Evolutionary conservation across 2,797 vertebrate genomes (phyloP).

Genomic region (Anabas testudineus): DNA sequence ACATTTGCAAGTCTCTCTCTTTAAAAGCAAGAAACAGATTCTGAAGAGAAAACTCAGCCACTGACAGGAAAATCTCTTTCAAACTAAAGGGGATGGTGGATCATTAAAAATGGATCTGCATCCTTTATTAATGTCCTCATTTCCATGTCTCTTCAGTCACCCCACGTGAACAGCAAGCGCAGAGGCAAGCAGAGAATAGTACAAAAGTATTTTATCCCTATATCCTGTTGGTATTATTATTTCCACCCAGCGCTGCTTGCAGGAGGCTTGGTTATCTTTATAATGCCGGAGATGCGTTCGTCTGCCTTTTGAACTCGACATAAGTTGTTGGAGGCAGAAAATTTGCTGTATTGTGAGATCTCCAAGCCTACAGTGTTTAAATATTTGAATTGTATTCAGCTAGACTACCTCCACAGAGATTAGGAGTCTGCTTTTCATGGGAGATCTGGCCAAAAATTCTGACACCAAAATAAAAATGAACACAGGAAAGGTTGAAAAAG

Average conservation of each 20-base stretch:
- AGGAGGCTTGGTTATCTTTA: slow-evolving; percentile 23
- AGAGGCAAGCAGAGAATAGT: slow-evolving; percentile 35
- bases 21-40: slow-evolving; percentile 40
- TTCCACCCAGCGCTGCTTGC: slow-evolving; percentile 9
- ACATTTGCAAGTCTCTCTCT: slow-evolving; percentile 25
- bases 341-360: background rate
- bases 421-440: background rate
- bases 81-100: slow-evolving; percentile 71
- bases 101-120: slow-evolving; percentile 80
- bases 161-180: slow-evolving; percentile 47
- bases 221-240: slow-evolving; percentile 44
- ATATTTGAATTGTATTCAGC: slow-evolving; percentile 14
- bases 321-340: background rate
- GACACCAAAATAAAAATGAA: background rate
- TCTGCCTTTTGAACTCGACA: slow-evolving; percentile 29
- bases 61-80: slow-evolving; percentile 56
- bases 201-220: slow-evolving; percentile 29
- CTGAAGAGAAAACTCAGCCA: slow-evolving; percentile 31
- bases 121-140: slow-evolving; percentile 80
- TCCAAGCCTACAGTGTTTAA: slow-evolving; percentile 2
- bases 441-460: background rate
- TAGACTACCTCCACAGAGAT: background rate
- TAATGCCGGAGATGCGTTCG: background rate
- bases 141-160: slow-evolving; percentile 63
- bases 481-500: background rate